These are phyloP conservation scores for Hippoglossus hippoglossus DNA, from an alignment of 2,797 vertebrate genomes.

Conservation along the genomic window DNA sequence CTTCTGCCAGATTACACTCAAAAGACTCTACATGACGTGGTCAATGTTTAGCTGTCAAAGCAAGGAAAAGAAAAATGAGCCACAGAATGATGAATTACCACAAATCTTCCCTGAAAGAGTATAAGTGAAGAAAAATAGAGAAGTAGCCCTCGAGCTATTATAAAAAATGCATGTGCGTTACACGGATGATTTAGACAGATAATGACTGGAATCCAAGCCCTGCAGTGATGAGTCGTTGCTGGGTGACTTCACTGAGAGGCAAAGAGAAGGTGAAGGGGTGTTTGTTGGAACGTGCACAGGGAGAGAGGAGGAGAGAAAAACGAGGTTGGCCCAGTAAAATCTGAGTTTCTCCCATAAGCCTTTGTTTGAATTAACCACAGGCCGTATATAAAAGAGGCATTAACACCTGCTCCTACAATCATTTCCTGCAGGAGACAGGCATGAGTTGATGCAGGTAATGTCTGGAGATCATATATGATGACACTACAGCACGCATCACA, in stretches of 20 bases:
- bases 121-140: slow-evolving; percentile 31
- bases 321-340: slow-evolving; percentile 22
- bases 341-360: slow-evolving; percentile 52
- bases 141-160: slow-evolving; percentile 31
- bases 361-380: slow-evolving; percentile 37
- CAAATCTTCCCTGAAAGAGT: slow-evolving; percentile 3
- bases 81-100: slow-evolving; percentile 11
- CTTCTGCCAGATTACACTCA: neutral
- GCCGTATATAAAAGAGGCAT: slow-evolving; percentile 4
- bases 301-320: slow-evolving; percentile 25
- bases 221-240: slow-evolving; percentile 56
- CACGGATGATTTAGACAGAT: slow-evolving; percentile 66
- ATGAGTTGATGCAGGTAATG: slow-evolving; percentile 74
- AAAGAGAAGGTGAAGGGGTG: slow-evolving; percentile 29
- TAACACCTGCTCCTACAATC: slow-evolving; percentile 75
- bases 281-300: slow-evolving; percentile 26
- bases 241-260: slow-evolving; percentile 50
- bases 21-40: neutral
- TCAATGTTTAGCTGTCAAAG: neutral
- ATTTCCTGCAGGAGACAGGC: slow-evolving; percentile 67
- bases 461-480: slow-evolving; percentile 43
- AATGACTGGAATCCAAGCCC: slow-evolving; percentile 70
- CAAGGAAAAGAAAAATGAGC: neutral
- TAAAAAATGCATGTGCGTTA: slow-evolving; percentile 41
- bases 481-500: slow-evolving; percentile 9